phyloP scores from a whole-genome alignment of 2,888 invertebrate genomes.

The Mechanitis mazaeus region DNA sequence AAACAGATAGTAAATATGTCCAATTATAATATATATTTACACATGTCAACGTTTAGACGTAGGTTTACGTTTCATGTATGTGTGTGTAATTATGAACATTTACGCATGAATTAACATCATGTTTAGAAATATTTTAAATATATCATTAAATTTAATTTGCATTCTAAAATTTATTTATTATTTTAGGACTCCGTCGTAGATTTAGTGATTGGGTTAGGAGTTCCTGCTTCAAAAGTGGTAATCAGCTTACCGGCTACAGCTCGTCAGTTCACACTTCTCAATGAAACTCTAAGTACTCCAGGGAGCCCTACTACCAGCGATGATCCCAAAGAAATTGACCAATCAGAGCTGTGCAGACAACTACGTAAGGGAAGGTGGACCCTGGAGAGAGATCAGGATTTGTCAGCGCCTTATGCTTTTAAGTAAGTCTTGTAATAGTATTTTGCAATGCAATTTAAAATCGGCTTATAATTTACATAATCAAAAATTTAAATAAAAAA shows the following conservation, averaged over 20 bases:
- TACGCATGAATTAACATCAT: neutral
- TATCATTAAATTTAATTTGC: neutral
- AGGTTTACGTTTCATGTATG: neutral
- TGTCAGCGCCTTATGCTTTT: constrained; percentile 86
- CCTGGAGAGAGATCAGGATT: constrained; percentile 85
- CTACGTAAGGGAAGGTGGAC: constrained; percentile 82
- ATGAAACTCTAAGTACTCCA: constrained; percentile 81
- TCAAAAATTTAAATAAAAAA: neutral
- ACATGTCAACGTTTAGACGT: constrained; percentile 10
- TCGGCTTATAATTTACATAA: neutral
- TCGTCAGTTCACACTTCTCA: constrained; percentile 80
- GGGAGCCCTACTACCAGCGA: constrained; percentile 79
- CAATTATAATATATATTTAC: constrained; percentile 16
- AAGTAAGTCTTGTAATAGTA: constrained; percentile 55
- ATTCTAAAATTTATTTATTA: constrained; percentile 5
- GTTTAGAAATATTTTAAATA: neutral
- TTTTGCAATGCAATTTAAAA: neutral
- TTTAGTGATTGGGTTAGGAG: constrained; percentile 81
- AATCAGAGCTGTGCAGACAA: constrained; percentile 77
- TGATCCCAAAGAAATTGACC: constrained; percentile 73
- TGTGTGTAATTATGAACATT: neutral
- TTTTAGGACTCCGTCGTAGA: constrained; percentile 85
- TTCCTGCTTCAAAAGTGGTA: constrained; percentile 82
- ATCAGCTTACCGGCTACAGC: constrained; percentile 84
- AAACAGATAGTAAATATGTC: constrained; percentile 17